These are phyloP conservation scores for Tetramorium simillimum DNA, from an alignment of 1,140 invertebrate species.

Conservation along the genomic window DNA sequence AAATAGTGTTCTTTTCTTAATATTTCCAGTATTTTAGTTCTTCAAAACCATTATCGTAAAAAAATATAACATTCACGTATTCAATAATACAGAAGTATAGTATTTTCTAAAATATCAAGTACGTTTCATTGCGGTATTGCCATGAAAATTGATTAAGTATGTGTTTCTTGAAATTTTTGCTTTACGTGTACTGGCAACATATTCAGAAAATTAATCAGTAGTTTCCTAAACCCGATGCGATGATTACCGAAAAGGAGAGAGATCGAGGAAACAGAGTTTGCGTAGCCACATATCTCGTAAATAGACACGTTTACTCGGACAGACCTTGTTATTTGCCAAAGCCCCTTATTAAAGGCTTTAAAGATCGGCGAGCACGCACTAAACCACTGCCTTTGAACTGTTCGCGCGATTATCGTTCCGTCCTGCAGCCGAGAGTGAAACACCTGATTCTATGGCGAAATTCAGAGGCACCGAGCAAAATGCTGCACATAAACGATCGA, in stretches of 20 bases:
- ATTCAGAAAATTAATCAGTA: slow-evolving; percentile 49
- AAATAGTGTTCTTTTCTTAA: not conserved
- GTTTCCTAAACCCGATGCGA: slow-evolving; percentile 14
- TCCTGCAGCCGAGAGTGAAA: slow-evolving; percentile 56
- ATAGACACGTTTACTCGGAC: slow-evolving; percentile 70
- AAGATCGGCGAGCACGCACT: slow-evolving; percentile 65
- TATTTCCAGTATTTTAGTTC: not conserved
- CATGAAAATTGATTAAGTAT: not conserved
- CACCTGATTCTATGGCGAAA: slow-evolving; percentile 49
- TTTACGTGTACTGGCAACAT: not conserved
- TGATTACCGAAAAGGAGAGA: slow-evolving; percentile 27
- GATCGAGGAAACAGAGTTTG: not conserved
- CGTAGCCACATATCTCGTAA: slow-evolving; percentile 47
- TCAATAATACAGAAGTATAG: not conserved
- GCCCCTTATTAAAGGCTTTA: slow-evolving; percentile 71
- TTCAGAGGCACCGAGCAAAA: slow-evolving; percentile 9
- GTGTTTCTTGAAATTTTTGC: not conserved
- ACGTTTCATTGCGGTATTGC: not conserved
- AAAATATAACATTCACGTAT: not conserved
- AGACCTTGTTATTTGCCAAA: slow-evolving; percentile 70
- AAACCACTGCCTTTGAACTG: slow-evolving; percentile 64
- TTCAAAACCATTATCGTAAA: not conserved
- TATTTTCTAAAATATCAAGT: not conserved
- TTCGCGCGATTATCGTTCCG: slow-evolving; percentile 69
- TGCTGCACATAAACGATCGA: slow-evolving; percentile 31